Evolutionary conservation across 2,113 vertebrate genomes (phyloP), one percentile per base, ranked within the genome.

Genomic region (Sula dactylatra): DNA sequence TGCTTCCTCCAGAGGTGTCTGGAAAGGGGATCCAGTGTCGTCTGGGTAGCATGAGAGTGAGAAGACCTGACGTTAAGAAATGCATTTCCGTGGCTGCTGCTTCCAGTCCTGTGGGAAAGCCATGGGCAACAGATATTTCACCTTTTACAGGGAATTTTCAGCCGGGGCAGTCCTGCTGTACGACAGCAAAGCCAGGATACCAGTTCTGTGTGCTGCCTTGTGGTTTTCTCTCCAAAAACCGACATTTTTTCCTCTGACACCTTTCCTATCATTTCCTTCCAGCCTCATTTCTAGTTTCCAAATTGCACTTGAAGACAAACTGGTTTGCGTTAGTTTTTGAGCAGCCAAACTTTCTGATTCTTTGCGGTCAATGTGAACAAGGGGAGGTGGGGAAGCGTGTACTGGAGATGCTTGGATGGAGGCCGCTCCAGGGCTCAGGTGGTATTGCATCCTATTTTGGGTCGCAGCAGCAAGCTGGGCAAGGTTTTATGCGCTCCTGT

Each of bases 381-480:
- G 66, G 79, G 42, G 34, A 19, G 5, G 6, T n/a, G 21, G 26
- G 13, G 38, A 70, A 58, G 32, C 16, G 2, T 2, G 6, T 42
- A 62, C 31, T 62, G 71, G 32, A 54, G 52, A 4, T 45, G 47
- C 61, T 77, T 24, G 76, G 25, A 13, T 32, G 17, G 52, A 70
- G 65, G 54, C 42, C 0, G 0, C 73, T 70, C 34, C 3, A 4
- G 45, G 67, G n/a, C 50, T 4, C 2, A 50, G 42, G 59, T 21
- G 58, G 17, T 15, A 18, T 9, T 56, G 20, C 26, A 31, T 73
- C 34, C 65, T 3, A 1, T 19, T 87, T 66, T 25, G 34, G 52
- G 34, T 82, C 4, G 1, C 64, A 36, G 15, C 79, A n/a, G 32
- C 0, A 0, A 77, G 31, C 14, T 19, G 0, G 7, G 44, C 29